Conservation (phyloP, 2,797 vertebrate genomes). For the Gastrophryne carolinensis region DNA sequence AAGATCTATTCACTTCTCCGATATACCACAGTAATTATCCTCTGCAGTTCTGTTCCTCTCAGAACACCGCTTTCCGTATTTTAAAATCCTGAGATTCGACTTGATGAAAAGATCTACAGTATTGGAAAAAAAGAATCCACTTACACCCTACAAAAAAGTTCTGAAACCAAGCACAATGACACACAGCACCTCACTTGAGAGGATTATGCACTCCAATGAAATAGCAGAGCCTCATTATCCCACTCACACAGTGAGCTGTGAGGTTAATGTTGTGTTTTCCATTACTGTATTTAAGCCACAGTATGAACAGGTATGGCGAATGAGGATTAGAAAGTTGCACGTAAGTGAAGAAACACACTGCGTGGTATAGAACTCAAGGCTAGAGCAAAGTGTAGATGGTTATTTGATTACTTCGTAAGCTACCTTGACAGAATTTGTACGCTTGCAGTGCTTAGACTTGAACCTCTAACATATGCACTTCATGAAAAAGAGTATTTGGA, state of each 20-base stretch:
- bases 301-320: not conserved
- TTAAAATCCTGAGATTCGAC: conserved; percentile 41
- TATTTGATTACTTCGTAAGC: too few species aligned
- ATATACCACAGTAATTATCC: conserved; percentile 39
- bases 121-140: conserved; percentile 3
- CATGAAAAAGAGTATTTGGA: too few species aligned
- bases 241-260: conserved; percentile 15
- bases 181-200: conserved; percentile 16
- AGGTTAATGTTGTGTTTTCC: conserved; percentile 19
- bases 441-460: too few species aligned
- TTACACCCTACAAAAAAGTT: conserved; percentile 24
- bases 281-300: conserved; percentile 23
- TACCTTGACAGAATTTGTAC: too few species aligned
- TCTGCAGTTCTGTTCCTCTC: conserved; percentile 37
- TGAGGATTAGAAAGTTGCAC: not conserved
- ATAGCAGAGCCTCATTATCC: conserved; percentile 34
- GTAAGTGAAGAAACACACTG: not conserved
- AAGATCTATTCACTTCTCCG: conserved; percentile 45
- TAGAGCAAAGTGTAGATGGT: too few species aligned
- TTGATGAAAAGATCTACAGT: conserved; percentile 39
- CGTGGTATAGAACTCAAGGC: too few species aligned
- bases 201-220: conserved; percentile 42
- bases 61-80: conserved; percentile 41
- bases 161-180: conserved; percentile 20
- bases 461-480: too few species aligned